Conservation (phyloP, 92 coral and sea anemone genomes). For the Blastomussa wellsi region DNA sequence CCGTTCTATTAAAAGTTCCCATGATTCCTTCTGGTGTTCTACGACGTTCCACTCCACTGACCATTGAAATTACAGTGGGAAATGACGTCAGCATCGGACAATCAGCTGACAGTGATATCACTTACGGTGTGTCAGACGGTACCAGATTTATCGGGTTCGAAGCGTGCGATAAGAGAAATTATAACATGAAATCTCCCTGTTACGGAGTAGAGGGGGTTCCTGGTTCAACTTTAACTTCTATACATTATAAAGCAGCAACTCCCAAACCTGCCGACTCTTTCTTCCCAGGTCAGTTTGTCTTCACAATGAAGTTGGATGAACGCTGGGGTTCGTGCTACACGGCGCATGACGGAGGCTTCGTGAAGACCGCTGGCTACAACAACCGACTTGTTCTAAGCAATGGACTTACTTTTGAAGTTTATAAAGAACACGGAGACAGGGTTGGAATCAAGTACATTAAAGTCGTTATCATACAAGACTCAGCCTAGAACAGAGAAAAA, state of each 20-base stretch:
- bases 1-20: conserved; percentile 32
- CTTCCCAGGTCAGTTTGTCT: conserved; percentile 34
- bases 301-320: conserved; percentile 32
- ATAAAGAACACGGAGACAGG: conserved; percentile 26
- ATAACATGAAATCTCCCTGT: conserved; percentile 13
- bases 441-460: conserved; percentile 51
- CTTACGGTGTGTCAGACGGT: conserved; percentile 51
- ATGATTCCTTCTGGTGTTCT: conserved; percentile 33
- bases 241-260: neutral
- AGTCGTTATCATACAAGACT: conserved; percentile 25
- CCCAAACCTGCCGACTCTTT: conserved; percentile 3
- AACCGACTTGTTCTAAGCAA: conserved; percentile 36
- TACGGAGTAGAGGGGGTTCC: conserved; percentile 29
- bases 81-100: conserved; percentile 22
- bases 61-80: conserved; percentile 38
- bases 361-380: conserved; percentile 30
- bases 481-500: neutral
- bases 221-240: conserved; percentile 10
- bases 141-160: conserved; percentile 34
- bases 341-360: conserved; percentile 53
- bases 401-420: conserved; percentile 47
- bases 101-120: conserved; percentile 32
- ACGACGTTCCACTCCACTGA: conserved; percentile 13
- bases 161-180: conserved; percentile 23
- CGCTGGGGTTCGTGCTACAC: conserved; percentile 57